Base-by-base conservation (phyloP, 2,888 invertebrate genomes). In the Athripsodes cinereus region DNA sequence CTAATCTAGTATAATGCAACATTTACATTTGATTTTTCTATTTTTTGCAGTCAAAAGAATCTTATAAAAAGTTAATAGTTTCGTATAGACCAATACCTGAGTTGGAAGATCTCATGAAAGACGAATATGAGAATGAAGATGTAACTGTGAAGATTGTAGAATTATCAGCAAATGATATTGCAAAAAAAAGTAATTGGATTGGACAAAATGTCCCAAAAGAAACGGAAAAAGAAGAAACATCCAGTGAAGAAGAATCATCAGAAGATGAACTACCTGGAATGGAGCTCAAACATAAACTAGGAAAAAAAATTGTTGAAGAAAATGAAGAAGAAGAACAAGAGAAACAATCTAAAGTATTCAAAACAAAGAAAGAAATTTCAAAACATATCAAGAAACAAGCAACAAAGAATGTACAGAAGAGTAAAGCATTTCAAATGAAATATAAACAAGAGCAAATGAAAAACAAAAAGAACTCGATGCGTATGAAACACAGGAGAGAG, bases 71-170 rank as follows among this genome's bases (percentile, higher is more conserved):
- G 64, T 73, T 88, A 51, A 82, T 89, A 5, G 81, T 86, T n/a
- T 86, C 88, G 0, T 84, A 81, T 67, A 80, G 85, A 52, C 84
- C 86, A 0, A 77, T 87, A 64, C 87, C 87, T 46, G 87, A 87
- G 68, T 72, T 88, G 63, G 85, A 87, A 68, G 78, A 87, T 66
- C 71, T 87, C 54, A 71, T 87, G 3, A 78, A 83, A 66, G 83
- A 88, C 48, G 86, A 88, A 67, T 88, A 87, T 71, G 86, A 90
- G 71, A 84, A 88, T 66, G 86, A 86, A 40, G 84, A 87, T 69
- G 89, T 89, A 0, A 87, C 86, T 64, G 88, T 92, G 0, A 88
- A 87, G 76, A 86, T 92, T 60, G 80, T 87, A 0, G 89, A 91
- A 69, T 72, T 92, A 8, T 84, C 88, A 18, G 75, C 87, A 40